These are phyloP conservation scores for Thymelicus sylvestris DNA, from an alignment of 2,888 invertebrate species.

Conservation along the genomic window DNA sequence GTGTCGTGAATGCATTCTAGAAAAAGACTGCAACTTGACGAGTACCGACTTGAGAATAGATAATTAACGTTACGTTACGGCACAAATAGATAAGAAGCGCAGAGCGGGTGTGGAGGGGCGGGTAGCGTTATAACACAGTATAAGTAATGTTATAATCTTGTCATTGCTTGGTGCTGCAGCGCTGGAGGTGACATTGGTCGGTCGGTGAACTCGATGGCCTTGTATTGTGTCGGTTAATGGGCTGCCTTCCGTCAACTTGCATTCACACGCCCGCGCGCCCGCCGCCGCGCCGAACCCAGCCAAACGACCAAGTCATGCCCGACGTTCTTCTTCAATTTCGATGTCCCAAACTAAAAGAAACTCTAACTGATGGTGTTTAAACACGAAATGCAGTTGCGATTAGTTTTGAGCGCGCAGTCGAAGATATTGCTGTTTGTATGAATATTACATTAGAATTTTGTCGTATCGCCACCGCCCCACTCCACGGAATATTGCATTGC, in stretches of 20 bases:
- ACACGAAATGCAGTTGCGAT: not conserved
- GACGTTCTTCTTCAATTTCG: conserved; percentile 7
- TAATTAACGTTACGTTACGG: conserved; percentile 31
- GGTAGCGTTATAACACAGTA: conserved; percentile 50
- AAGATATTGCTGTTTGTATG: conserved; percentile 7
- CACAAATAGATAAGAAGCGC: conserved; percentile 41
- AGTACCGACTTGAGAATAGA: not conserved
- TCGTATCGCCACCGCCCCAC: conserved; percentile 7
- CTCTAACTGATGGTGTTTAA: not conserved
- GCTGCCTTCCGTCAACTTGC: conserved; percentile 42
- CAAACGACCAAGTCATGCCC: conserved; percentile 17
- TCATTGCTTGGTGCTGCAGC: conserved; percentile 63
- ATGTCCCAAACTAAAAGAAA: not conserved
- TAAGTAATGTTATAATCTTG: conserved; percentile 50
- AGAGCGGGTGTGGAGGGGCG: conserved; percentile 44
- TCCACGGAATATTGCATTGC: conserved; percentile 10
- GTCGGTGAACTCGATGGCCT: conserved; percentile 65
- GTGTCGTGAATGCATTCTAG: conserved; percentile 51
- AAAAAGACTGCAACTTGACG: conserved; percentile 49
- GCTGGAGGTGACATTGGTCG: conserved; percentile 78
- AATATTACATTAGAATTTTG: conserved; percentile 22
- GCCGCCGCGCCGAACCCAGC: conserved; percentile 5
- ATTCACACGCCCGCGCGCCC: conserved; percentile 17
- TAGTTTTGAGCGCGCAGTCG: not conserved
- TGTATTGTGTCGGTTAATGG: conserved; percentile 53